Evolutionary conservation across 2,113 vertebrate species (phyloP), one percentile per base, ranked within the genome.

Genomic region (Chinchilla lanigera): DNA sequence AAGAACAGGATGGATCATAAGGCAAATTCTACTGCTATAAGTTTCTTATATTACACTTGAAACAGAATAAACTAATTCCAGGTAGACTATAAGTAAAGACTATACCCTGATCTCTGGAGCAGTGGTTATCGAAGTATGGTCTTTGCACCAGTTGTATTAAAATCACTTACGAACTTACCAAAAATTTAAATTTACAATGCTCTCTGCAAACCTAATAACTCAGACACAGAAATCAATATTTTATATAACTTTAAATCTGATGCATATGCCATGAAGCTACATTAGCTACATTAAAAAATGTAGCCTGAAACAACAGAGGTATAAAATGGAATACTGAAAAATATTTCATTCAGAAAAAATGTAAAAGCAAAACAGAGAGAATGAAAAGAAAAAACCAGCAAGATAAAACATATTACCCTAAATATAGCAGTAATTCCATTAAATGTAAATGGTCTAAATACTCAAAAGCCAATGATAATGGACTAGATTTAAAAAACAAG

Each of bases 371-470:
- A 38, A 86, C 30, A 91, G 24, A 87, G 26, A 56, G 44, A 86
- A 92, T 24, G 65, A 56, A 95, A 89, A 56, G 41, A 69, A 93
- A 90, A 83, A 93, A 92, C 78, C 5, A 61, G 1, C 19, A 67
- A 77, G 9, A 5, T 11, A 47, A 91, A 33, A 89, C 35, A 61
- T 44, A 81, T 1, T 67, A 93, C 52, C 14, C 16, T 50, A 95
- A 85, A 11, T 47, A 83, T 0, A 78, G 38, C 52, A 83, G 65
- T 17, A 84, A 35, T 73, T 69, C 65, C 3, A 95, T 73, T 95
- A 94, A 96, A 82, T 77, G 3, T 92, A 97, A 97, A 90, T 35
- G 56, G 50, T 38, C 35, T 71, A 95, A 84, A 92, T 16, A 92
- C 11, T 93, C 17, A 86, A 95, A 96, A 91, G 56, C 71, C 52